Evolutionary conservation across 2,113 vertebrate species (phyloP), one percentile per base, ranked within the genome.

Genomic region (Diphyllodes magnificus): DNA sequence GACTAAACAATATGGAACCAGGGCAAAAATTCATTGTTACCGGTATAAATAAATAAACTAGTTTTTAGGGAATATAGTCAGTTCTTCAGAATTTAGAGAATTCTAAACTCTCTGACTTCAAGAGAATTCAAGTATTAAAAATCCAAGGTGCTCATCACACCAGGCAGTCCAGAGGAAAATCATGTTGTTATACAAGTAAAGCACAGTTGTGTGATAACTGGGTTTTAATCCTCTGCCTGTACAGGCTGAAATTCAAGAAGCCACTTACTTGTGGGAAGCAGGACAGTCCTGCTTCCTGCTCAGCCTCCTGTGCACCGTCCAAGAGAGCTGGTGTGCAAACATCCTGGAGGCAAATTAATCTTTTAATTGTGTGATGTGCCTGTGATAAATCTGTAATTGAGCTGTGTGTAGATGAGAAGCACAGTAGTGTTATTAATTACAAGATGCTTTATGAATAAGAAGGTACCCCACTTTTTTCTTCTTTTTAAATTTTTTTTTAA

Each of bases 301-400:
- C 71, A 39, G 19, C 79, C 44, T 82, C 7, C 35, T 56, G 61
- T 27, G 35, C n/a, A 42, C 30, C 33, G 63, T 21, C 15, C 2
- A 7, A 33, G 70, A 60, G 22, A 37, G 19, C 63, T 61, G 23
- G 15, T 63, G 70, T 56, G 37, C 42, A 88, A 90, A 81, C 56
- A 68, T 57, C 49, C 66, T 93, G 56, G 60, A 88, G 66, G 57
- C 57, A 82, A 28, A 68, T 6, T 0, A 83, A 33, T 21, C 35
- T 77, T 30, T 37, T 92, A 39, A 40, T 70, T 0, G 0, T 17
- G 15, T 3, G 1, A 66, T 0, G 1, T 53, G 35, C 23, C 37
- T 30, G 1, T 47, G 24, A 33, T 70, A 66, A 77, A 90, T 57
- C 50, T 50, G 10, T 59, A 20, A 31, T 83, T 63, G 35, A 66